Percentiles rank a stretch among this genome's conserved stretches.
Conservation (phyloP, 1,140 invertebrate genomes). For the Diabrotica undecimpunctata region DNA sequence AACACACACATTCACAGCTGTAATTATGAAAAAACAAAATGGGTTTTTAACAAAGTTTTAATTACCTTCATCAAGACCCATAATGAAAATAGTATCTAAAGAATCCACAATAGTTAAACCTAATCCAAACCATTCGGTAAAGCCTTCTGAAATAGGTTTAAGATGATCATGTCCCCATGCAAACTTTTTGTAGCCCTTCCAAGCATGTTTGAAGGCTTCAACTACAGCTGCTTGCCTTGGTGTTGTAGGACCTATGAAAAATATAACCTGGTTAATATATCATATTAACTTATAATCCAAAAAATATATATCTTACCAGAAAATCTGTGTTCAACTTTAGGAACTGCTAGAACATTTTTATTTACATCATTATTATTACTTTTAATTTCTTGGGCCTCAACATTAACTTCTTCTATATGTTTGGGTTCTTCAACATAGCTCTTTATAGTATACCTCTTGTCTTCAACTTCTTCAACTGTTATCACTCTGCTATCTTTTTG, state of each 20-base stretch:
- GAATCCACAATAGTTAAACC: slow-evolving; percentile 89
- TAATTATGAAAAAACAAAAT: too few relatives aligned
- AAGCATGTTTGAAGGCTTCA: slow-evolving; percentile 84
- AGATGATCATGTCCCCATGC: slow-evolving; percentile 95
- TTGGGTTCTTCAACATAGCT: slow-evolving; percentile 29
- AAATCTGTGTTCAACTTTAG: not conserved
- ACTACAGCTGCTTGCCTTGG: slow-evolving; percentile 77
- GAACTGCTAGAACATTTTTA: not conserved
- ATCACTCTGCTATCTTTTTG: slow-evolving; percentile 41
- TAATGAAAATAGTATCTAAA: slow-evolving; percentile 88
- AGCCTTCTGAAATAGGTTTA: slow-evolving; percentile 76
- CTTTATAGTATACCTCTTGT: slow-evolving; percentile 29
- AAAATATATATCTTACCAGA: slow-evolving; percentile 11
- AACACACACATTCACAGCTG: too few relatives aligned
- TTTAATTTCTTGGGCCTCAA: not conserved
- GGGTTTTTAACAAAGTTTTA: not conserved
- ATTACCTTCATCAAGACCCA: slow-evolving; percentile 82
- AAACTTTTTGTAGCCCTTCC: slow-evolving; percentile 84
- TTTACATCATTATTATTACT: slow-evolving; percentile 4
- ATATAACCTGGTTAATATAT: slow-evolving; percentile 29
- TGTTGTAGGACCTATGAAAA: slow-evolving; percentile 67
- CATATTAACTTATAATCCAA: not conserved
- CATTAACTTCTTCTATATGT: slow-evolving; percentile 24
- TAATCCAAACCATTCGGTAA: slow-evolving; percentile 87
- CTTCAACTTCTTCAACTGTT: slow-evolving; percentile 40